Percentiles rank a stretch among this genome's conserved stretches.
Evolutionary conservation across 2,888 invertebrate species (phyloP).

Genomic region (Drosophila buzzatii): DNA sequence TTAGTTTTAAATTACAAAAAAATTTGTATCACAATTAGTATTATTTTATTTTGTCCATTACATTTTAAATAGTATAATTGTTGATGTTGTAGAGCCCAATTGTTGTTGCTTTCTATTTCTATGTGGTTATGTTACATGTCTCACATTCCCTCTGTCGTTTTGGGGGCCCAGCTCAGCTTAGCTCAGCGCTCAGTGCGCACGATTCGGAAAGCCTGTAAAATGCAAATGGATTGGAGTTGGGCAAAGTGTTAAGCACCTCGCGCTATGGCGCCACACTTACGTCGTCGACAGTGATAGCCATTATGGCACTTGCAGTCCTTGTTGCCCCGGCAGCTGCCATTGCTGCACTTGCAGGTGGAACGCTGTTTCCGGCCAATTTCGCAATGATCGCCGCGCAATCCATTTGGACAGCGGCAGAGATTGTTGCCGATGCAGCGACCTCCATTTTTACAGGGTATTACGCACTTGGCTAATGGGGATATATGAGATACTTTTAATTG

Average conservation of each 20-base stretch:
- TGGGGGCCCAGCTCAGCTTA: conserved; percentile 10
- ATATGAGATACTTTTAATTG: neutral
- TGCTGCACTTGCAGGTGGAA: conserved; percentile 91
- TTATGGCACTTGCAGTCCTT: conserved; percentile 91
- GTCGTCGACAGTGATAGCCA: conserved; percentile 94
- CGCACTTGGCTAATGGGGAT: conserved; percentile 90
- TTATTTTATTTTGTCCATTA: conserved; percentile 70
- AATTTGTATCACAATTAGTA: conserved; percentile 77
- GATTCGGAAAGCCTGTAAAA: conserved; percentile 46
- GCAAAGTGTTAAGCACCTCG: neutral
- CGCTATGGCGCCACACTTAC: conserved; percentile 85
- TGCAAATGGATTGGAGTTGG: neutral
- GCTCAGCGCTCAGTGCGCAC: conserved; percentile 38
- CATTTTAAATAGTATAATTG: conserved; percentile 54
- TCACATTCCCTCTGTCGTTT: conserved; percentile 32
- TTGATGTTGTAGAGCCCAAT: conserved; percentile 36
- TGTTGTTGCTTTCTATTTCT: conserved; percentile 13
- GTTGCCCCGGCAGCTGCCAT: conserved; percentile 90
- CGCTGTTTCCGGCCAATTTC: conserved; percentile 93
- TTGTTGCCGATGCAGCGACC: conserved; percentile 95
- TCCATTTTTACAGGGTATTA: conserved; percentile 95
- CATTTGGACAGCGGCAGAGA: conserved; percentile 94
- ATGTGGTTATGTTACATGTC: conserved; percentile 44
- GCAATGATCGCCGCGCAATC: conserved; percentile 95
- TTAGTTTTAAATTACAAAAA: conserved; percentile 77